A percentile compares a stretch with the other conserved stretches of the same genome.
These are phyloP conservation scores for Clupea harengus DNA, from an alignment of 2,113 vertebrate genomes.

Conservation along the genomic window DNA sequence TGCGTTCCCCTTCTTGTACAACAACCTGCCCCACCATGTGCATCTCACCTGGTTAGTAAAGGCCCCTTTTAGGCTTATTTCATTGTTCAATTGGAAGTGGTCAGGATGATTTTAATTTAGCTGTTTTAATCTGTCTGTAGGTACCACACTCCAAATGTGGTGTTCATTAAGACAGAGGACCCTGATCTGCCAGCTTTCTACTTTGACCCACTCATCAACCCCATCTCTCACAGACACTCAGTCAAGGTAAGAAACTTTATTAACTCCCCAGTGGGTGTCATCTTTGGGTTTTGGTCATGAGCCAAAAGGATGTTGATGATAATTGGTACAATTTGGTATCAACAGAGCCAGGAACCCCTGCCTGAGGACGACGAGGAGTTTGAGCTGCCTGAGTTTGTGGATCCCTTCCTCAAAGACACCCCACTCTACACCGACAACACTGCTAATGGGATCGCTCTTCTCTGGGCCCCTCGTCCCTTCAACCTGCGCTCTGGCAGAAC, in stretches of 20 bases:
- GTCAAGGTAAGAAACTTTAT: slow-evolving; percentile 81
- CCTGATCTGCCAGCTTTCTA: slow-evolving; percentile 98
- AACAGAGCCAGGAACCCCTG: slow-evolving; percentile 91
- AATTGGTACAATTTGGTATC: background rate
- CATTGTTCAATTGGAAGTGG: no score
- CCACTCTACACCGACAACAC: slow-evolving; percentile 96
- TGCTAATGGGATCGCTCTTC: slow-evolving; percentile 95
- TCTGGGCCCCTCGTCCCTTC: slow-evolving; percentile 96
- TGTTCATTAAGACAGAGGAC: slow-evolving; percentile 99
- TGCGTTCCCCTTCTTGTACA: slow-evolving; percentile 95
- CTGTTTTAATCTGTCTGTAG: slow-evolving; percentile 56
- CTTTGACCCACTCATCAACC: slow-evolving; percentile 97
- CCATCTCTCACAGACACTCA: slow-evolving; percentile 96
- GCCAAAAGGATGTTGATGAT: background rate
- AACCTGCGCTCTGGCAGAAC: slow-evolving; percentile 94
- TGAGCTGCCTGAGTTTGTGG: slow-evolving; percentile 93
- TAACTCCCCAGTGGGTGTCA: background rate
- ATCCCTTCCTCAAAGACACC: slow-evolving; percentile 96
- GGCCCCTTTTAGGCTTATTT: background rate
- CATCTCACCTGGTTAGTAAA: slow-evolving; percentile 90
- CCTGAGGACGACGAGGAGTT: slow-evolving; percentile 98
- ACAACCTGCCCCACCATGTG: slow-evolving; percentile 97
- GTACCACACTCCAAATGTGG: slow-evolving; percentile 98
- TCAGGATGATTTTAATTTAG: background rate
- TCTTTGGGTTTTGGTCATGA: background rate